These are phyloP conservation scores for Chalcis sispes DNA, from an alignment of 2,888 invertebrate species.

Conservation along the genomic window DNA sequence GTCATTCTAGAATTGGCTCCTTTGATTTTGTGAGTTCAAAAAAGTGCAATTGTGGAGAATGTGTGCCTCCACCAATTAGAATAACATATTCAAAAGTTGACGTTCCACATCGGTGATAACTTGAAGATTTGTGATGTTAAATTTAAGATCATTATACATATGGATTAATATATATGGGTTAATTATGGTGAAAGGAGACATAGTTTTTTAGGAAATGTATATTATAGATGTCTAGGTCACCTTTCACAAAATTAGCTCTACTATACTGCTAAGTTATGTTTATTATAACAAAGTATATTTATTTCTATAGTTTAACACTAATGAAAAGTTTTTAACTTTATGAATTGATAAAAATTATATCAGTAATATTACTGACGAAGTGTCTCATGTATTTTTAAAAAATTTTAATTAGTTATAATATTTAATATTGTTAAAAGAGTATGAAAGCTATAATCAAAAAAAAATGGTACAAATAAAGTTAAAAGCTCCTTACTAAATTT, in stretches of 20 bases:
- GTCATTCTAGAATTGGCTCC: constrained; percentile 63
- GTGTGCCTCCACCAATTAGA: constrained; percentile 63
- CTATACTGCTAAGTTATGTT: constrained; percentile 47
- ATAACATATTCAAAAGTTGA: constrained; percentile 65
- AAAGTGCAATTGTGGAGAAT: constrained; percentile 65
- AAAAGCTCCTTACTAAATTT: constrained; percentile 33
- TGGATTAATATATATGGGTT: constrained; percentile 42
- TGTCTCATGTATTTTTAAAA: constrained; percentile 47
- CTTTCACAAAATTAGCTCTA: constrained; percentile 52
- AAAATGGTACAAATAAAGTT: constrained; percentile 54
- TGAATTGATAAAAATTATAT: constrained; percentile 35
- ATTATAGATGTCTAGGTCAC: constrained; percentile 51
- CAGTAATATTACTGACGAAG: constrained; percentile 22
- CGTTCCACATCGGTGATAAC: constrained; percentile 57
- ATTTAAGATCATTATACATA: constrained; percentile 45
- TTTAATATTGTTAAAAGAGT: constrained; percentile 37
- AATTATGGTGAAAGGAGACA: constrained; percentile 54
- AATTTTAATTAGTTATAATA: constrained; percentile 32
- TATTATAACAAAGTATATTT: constrained; percentile 49
- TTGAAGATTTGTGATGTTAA: constrained; percentile 34
- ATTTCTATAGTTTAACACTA: constrained; percentile 52
- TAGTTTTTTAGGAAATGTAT: constrained; percentile 53
- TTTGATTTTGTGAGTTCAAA: constrained; percentile 64
- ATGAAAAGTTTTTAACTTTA: constrained; percentile 11
- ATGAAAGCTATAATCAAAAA: constrained; percentile 38